Conservation (phyloP, 2,888 invertebrate species). For the Agonopterix subpropinquella region DNA sequence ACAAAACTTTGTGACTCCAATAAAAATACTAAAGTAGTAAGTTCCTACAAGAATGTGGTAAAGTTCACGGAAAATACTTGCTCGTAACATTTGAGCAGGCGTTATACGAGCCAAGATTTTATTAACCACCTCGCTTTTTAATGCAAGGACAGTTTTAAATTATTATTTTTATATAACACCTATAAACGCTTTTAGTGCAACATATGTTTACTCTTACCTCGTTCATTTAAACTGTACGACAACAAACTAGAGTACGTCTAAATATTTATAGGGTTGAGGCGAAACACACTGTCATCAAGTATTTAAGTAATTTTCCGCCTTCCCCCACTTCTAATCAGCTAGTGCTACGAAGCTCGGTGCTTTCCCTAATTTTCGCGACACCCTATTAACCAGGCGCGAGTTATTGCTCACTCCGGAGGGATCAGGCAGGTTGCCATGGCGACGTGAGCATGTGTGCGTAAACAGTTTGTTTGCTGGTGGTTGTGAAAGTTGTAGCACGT, state of each 20-base stretch:
- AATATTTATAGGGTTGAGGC: slow-evolving; percentile 40
- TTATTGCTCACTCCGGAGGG: slow-evolving; percentile 56
- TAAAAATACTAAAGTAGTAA: neutral
- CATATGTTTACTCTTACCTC: slow-evolving; percentile 53
- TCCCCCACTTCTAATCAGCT: slow-evolving; percentile 56
- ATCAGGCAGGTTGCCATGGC: slow-evolving; percentile 42
- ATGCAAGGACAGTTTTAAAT: slow-evolving; percentile 31
- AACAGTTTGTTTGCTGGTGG: slow-evolving; percentile 34
- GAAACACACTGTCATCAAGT: slow-evolving; percentile 41
- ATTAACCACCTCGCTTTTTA: slow-evolving; percentile 15
- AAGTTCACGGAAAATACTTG: slow-evolving; percentile 22
- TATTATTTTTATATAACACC: slow-evolving; percentile 35
- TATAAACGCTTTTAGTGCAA: slow-evolving; percentile 55
- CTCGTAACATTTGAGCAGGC: slow-evolving; percentile 40
- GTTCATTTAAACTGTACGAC: slow-evolving; percentile 51
- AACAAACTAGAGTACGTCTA: slow-evolving; percentile 42
- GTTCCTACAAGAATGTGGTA: neutral
- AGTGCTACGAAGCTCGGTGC: slow-evolving; percentile 47
- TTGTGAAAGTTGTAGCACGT: slow-evolving; percentile 38
- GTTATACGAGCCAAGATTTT: slow-evolving; percentile 11
- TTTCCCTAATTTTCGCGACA: slow-evolving; percentile 65
- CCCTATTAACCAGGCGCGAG: slow-evolving; percentile 61
- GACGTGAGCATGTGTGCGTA: slow-evolving; percentile 43
- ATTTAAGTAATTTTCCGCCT: slow-evolving; percentile 61
- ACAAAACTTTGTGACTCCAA: no score